Base-by-base conservation (phyloP, 2,888 invertebrate genomes). In the Nemotelus nigrinus region DNA sequence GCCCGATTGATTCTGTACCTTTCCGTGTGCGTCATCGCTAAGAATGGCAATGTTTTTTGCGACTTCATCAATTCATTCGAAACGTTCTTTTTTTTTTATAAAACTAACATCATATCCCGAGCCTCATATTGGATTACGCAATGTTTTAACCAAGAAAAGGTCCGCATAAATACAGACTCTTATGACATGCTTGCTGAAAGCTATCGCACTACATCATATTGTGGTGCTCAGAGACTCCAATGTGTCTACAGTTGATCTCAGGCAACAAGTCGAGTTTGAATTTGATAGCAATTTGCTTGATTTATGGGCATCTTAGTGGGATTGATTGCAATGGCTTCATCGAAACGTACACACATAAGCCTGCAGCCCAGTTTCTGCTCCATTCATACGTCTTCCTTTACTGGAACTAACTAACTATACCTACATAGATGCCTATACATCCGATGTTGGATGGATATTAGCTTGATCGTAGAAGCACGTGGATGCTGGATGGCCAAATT, bases 61-160 rank as follows among this genome's bases (percentile, higher is more conserved):
- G 5, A 7, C 67, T 55, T 39, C 43, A 55, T 67, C 25, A 53
- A 70, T 43, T 55, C 55, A 70, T 53, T 70, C 41, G 55, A 39
- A 55, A 25, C 25, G 25, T 25, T 25, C 25, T 25, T 25, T 25
- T 25, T 25, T 25, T 25, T 25, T 25, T 25, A 25, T 25, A 25
- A 25, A 25, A 25, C 25, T 25, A 1, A 25, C 25, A 25, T 25
- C 25, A 25, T 2, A 53, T 7, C 53, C 43, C 25, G 50, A 41
- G 43, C 25, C 25, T 43, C 4, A 63, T 39, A 70, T 70, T 55
- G 53, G 45, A 55, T 70, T 70, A 70, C 70, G 70, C 47, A 70
- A 70, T 55, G 47, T 53, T 43, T 70, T 41, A 53, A 41, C 55
- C 53, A n/a, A 41, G 8, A 47, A 41, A 43, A 39, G 4, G 63